Conservation (phyloP, 2,113 vertebrate genomes). For the Megaleporinus macrocephalus region DNA sequence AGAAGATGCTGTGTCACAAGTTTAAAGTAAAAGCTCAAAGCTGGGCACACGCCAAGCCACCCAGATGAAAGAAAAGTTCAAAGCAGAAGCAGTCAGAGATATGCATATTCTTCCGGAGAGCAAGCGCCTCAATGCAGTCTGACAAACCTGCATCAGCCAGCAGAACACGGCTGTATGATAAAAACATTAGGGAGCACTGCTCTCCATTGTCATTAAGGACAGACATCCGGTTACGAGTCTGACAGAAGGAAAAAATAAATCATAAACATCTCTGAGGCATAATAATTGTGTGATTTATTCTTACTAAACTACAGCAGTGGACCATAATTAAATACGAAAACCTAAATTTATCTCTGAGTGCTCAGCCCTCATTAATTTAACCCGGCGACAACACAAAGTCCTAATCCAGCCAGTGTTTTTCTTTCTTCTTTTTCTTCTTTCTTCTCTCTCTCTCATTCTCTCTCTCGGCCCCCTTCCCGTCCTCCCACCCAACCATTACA, state of each 20-base stretch:
- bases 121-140: background rate
- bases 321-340: constrained; percentile 98
- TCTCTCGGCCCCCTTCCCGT: constrained; percentile 47
- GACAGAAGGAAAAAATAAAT: constrained; percentile 63
- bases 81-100: constrained; percentile 2
- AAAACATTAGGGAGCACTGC: constrained; percentile 64
- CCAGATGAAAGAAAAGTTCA: constrained; percentile 41
- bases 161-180: constrained; percentile 21
- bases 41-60: constrained; percentile 9
- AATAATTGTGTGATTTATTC: constrained; percentile 94
- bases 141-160: constrained; percentile 22
- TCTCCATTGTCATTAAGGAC: constrained; percentile 80
- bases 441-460: constrained; percentile 48
- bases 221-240: constrained; percentile 76
- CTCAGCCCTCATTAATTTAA: constrained; percentile 95
- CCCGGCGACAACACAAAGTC: constrained; percentile 84
- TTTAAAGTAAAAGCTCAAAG: constrained; percentile 38
- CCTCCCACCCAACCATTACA: constrained; percentile 75
- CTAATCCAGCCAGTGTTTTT: constrained; percentile 78
- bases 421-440: constrained; percentile 70
- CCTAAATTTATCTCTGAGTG: constrained; percentile 90
- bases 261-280: constrained; percentile 80
- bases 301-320: constrained; percentile 84
- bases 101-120: constrained; percentile 3
- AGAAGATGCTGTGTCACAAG: constrained; percentile 11